A percentile compares a stretch with the other conserved stretches of the same genome.
Evolutionary conservation across 2,888 invertebrate genomes (phyloP).

Genomic region (Pammene aurita): DNA sequence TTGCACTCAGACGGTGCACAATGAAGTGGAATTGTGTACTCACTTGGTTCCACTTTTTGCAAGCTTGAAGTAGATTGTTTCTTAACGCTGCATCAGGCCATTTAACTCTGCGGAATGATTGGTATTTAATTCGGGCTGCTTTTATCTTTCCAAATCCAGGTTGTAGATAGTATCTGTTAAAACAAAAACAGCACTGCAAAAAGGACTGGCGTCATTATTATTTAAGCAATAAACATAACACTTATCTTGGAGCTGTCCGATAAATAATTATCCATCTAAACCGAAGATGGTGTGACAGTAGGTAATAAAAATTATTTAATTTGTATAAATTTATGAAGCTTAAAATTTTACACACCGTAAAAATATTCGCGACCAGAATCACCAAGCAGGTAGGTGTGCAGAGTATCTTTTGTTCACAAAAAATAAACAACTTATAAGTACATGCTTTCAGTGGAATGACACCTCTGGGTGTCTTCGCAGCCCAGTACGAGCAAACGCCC

Average conservation of each 20-base stretch:
- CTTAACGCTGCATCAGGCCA: background rate
- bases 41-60: constrained; percentile 58
- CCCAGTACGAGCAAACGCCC: constrained; percentile 72
- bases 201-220: too few species aligned
- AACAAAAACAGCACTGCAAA: too few species aligned
- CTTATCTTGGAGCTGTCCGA: too few species aligned
- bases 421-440: constrained; percentile 73
- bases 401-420: constrained; percentile 59
- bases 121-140: too few species aligned
- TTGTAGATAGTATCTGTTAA: too few species aligned
- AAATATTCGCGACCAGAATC: background rate
- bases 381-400: background rate
- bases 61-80: constrained; percentile 1
- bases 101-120: background rate
- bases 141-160: too few species aligned
- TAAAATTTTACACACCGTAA: too few species aligned
- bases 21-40: constrained; percentile 74
- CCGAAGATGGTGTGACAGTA: too few species aligned
- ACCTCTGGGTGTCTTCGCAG: constrained; percentile 78
- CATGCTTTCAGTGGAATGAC: constrained; percentile 74
- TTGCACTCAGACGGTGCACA: constrained; percentile 77
- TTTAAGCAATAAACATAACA: too few species aligned
- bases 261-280: too few species aligned
- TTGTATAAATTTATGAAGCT: too few species aligned
- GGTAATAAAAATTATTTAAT: too few species aligned